Conservation (phyloP, 2,888 invertebrate species). For the Craniophora ligustri region DNA sequence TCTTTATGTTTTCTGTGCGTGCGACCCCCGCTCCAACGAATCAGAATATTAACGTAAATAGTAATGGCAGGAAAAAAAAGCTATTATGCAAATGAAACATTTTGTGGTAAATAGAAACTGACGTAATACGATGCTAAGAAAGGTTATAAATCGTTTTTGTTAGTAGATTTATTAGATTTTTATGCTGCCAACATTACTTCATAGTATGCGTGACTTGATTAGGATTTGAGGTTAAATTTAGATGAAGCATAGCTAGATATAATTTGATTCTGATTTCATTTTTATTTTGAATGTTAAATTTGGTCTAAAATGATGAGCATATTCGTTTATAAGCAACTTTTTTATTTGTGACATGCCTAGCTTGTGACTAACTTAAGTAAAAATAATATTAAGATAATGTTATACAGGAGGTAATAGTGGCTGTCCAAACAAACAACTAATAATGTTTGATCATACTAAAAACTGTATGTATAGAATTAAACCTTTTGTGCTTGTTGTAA, state of each 20-base stretch:
- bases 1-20: conserved; percentile 88
- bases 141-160: conserved; percentile 83
- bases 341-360: too few relatives aligned
- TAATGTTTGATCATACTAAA: not conserved
- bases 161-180: conserved; percentile 74
- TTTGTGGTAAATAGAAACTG: conserved; percentile 87
- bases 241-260: conserved; percentile 11
- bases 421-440: not conserved
- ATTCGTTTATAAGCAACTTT: too few relatives aligned
- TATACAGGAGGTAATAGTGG: too few relatives aligned
- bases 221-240: conserved; percentile 43
- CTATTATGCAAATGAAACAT: conserved; percentile 88
- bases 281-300: too few relatives aligned
- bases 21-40: conserved; percentile 83
- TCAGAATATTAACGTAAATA: conserved; percentile 88
- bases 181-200: conserved; percentile 60
- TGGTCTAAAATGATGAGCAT: too few relatives aligned
- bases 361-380: too few relatives aligned
- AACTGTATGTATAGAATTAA: not conserved
- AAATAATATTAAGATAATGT: too few relatives aligned
- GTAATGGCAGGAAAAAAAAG: conserved; percentile 86
- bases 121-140: conserved; percentile 82
- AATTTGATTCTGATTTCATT: too few relatives aligned
- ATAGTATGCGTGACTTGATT: conserved; percentile 64
- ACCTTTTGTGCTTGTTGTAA: conserved; percentile 12